Evolutionary conservation across 2,888 invertebrate species (phyloP).

Genomic region (Alcis repandata): DNA sequence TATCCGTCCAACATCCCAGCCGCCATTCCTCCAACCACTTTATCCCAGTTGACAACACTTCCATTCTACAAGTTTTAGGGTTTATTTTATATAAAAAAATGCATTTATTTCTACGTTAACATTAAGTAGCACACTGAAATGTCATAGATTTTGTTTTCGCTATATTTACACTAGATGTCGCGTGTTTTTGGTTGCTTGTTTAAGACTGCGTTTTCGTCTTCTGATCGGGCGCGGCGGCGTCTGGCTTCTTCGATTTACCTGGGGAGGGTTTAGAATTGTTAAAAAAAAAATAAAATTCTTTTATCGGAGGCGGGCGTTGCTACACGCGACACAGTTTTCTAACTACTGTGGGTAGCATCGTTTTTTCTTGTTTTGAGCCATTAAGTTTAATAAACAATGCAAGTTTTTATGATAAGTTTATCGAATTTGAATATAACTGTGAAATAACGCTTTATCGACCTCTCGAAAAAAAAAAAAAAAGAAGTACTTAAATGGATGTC

Average conservation of each 20-base stretch:
- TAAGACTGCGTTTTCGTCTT: slow-evolving; percentile 69
- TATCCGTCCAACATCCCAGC: slow-evolving; percentile 56
- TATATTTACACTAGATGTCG: slow-evolving; percentile 46
- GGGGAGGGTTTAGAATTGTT: slow-evolving; percentile 43
- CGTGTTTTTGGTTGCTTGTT: slow-evolving; percentile 43
- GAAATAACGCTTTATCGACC: too few species aligned
- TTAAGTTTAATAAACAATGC: too few species aligned
- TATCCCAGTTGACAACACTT: slow-evolving; percentile 34
- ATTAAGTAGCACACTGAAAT: slow-evolving; percentile 44
- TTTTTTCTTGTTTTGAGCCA: too few species aligned
- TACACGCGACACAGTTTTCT: too few species aligned
- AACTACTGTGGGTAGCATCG: too few species aligned
- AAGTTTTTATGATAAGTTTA: too few species aligned
- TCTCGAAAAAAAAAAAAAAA: too few species aligned
- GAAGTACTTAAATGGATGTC: too few species aligned
- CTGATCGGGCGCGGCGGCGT: slow-evolving; percentile 57
- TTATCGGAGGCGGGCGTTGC: not conserved
- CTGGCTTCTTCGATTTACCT: slow-evolving; percentile 73
- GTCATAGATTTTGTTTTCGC: slow-evolving; percentile 24
- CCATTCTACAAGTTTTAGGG: slow-evolving; percentile 37
- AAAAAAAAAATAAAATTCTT: not conserved
- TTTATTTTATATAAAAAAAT: slow-evolving; percentile 52
- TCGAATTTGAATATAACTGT: too few species aligned
- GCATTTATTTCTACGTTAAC: slow-evolving; percentile 50
- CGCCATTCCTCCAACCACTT: slow-evolving; percentile 40